A percentile compares a stretch with the other conserved stretches of the same genome.
phyloP scores from a whole-genome alignment of 1,140 invertebrate species.

The Cyphomyrmex costatus region DNA sequence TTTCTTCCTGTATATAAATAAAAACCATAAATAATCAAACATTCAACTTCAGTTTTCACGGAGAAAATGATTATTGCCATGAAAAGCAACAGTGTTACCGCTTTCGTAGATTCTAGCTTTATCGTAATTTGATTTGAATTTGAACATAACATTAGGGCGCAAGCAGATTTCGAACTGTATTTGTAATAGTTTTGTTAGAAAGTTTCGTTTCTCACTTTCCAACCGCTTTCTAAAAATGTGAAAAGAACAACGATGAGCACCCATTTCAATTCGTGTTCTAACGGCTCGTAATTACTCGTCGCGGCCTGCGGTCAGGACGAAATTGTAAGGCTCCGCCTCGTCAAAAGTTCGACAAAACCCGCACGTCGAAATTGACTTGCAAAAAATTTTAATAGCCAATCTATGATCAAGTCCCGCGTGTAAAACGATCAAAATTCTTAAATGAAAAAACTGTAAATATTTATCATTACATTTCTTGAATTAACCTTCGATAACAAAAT shows the following conservation, averaged over 20 bases:
- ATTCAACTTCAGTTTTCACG: background rate
- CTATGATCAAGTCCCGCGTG: background rate
- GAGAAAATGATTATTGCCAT: background rate
- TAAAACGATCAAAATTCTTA: background rate
- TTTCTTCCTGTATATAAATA: background rate
- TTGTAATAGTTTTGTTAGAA: conserved; percentile 77
- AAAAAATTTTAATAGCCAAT: conserved; percentile 2
- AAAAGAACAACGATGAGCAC: conserved; percentile 78
- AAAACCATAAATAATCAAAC: background rate
- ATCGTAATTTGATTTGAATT: conserved; percentile 20
- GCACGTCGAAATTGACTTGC: background rate
- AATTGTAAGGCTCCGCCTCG: conserved; percentile 37
- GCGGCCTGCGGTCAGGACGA: conserved; percentile 61
- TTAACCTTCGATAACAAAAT: background rate
- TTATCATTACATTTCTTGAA: background rate
- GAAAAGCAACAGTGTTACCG: background rate
- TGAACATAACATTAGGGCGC: conserved; percentile 5
- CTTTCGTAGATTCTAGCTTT: background rate
- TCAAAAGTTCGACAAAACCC: conserved; percentile 43
- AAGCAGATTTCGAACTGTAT: conserved; percentile 65
- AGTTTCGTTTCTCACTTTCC: conserved; percentile 76
- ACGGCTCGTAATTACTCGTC: conserved; percentile 74
- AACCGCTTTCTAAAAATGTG: conserved; percentile 80
- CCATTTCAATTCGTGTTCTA: conserved; percentile 76
- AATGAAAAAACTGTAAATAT: background rate